phyloP scores from a whole-genome alignment of 2,113 vertebrate genomes.

The Charina bottae region DNA sequence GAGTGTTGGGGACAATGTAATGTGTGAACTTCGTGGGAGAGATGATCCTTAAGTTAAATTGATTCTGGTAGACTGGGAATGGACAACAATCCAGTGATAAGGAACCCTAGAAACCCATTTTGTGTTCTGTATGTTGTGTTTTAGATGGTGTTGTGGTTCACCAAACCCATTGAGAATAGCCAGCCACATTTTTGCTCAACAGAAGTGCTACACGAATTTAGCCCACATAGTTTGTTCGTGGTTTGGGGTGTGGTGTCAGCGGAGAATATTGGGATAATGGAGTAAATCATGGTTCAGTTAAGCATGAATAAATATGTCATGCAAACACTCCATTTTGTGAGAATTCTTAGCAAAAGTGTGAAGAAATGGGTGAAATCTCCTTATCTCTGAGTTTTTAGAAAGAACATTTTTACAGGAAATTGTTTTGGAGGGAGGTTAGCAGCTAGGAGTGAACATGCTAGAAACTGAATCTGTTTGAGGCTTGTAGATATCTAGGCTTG shows the following conservation, averaged over 20 bases:
- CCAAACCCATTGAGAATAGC: not conserved
- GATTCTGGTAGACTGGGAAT: not conserved
- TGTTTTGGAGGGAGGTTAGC: not conserved
- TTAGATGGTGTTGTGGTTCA: not conserved
- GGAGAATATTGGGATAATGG: not conserved
- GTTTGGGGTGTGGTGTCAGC: not conserved
- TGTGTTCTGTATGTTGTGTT: not conserved
- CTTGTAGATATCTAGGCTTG: not conserved
- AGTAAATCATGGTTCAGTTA: not conserved
- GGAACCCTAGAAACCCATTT: too few relatives aligned
- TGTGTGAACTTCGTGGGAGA: not conserved
- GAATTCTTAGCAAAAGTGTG: not conserved
- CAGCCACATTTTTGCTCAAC: not conserved
- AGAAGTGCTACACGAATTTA: not conserved
- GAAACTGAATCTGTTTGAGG: too few relatives aligned
- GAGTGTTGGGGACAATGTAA: not conserved
- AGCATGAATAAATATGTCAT: not conserved
- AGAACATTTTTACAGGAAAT: not conserved
- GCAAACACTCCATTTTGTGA: not conserved
- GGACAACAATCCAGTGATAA: not conserved
- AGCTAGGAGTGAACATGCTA: not conserved
- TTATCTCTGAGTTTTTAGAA: not conserved
- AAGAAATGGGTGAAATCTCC: not conserved
- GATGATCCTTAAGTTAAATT: not conserved
- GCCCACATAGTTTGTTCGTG: not conserved